Evolutionary conservation across 92 coral and sea anemone genomes (phyloP), one percentile per base, ranked within the genome.

Genomic region (Paramuricea clavata): DNA sequence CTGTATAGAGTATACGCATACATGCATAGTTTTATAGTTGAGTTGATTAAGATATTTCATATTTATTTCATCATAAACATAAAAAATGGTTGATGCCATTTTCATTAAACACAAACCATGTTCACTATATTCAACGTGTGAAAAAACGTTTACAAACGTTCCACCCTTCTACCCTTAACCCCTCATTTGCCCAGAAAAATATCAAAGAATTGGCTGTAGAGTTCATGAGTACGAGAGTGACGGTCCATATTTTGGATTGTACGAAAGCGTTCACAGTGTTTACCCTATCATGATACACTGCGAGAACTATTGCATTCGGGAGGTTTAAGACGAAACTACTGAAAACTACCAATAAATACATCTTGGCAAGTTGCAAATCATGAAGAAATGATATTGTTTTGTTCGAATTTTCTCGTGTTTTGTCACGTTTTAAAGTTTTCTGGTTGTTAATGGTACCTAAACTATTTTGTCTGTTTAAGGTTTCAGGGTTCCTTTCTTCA

Each of bases 121-220:
- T 54, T 10, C 62, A 19, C 21, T 21, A 17, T 10, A 23, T 23
- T 65, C 39, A 65, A 65, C 78, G 52, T 41, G 11, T 72, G 78
- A 36, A 41, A 31, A 39, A 31, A 72, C 7, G 52, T 72, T 39
- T 72, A 15, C 78, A 72, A 44, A 39, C 56, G 35, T 72, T 74
- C 60, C 57, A 43, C 12, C 81, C 81, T 6, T 44, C 35, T 44
- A 23, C 23, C 27, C 81, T 41, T 27, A 74, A 28, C 17, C 22
- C 23, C 11, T 49, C n/a, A 52, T 74, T 74, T 25, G 59, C 56
- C 81, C 81, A 74, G 35, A 74, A 74, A 52, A 74, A 74, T 22
- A 74, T 74, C 57, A 74, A 52, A 44, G 6, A 43, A 49, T 74
- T 74, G 21, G n/a, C 31, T 43, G 81, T 44, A 11, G 81, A 74